These are phyloP conservation scores for Ridgeia piscesae DNA, from an alignment of 1,140 invertebrate species.

Conservation along the genomic window DNA sequence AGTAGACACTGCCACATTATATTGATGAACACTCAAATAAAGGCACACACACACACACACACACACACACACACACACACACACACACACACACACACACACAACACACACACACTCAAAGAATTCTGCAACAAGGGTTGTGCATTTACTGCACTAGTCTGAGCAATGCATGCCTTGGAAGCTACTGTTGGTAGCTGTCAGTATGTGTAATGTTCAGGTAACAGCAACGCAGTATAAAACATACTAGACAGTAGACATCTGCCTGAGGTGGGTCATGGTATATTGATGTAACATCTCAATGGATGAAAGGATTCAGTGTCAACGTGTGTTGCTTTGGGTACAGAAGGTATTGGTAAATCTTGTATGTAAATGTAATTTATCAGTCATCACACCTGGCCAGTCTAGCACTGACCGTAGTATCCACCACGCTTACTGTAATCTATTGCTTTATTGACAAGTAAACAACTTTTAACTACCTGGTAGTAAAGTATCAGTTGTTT, in stretches of 20 bases:
- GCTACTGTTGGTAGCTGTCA: not conserved
- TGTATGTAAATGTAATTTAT: not conserved
- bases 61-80: too few species aligned
- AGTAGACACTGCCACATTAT: too few species aligned
- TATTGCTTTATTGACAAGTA: not conserved
- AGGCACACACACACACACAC: too few species aligned
- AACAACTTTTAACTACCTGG: too few species aligned
- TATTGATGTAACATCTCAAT: not conserved
- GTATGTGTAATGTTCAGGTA: not conserved
- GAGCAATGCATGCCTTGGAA: too few species aligned
- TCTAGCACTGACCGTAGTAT: not conserved
- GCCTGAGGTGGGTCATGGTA: not conserved
- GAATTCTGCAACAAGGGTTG: too few species aligned
- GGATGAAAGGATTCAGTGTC: not conserved
- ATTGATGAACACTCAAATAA: too few species aligned
- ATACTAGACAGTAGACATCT: not conserved
- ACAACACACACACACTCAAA: too few species aligned
- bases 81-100: too few species aligned
- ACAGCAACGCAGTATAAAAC: not conserved
- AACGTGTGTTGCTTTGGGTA: not conserved
- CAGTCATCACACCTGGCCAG: not conserved
- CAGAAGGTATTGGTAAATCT: not conserved
- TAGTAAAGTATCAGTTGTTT: too few species aligned
- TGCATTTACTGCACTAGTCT: too few species aligned
- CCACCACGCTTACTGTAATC: not conserved